Conservation (phyloP, 1,140 invertebrate genomes). For the Heliconius hewitsoni region DNA sequence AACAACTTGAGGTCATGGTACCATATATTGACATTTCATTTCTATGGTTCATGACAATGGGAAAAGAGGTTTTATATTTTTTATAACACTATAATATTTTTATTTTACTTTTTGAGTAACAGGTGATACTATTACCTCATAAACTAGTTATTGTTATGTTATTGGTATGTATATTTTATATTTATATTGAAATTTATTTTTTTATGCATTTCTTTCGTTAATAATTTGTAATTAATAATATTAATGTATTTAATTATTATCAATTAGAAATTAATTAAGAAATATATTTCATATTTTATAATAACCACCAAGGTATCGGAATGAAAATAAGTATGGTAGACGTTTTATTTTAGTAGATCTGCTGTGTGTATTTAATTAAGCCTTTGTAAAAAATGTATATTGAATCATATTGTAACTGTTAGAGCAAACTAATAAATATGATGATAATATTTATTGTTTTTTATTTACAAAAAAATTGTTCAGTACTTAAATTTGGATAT, state of each 20-base stretch:
- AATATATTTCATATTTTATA: not conserved
- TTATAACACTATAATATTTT: not conserved
- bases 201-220: not conserved
- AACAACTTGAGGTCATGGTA: not conserved
- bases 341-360: conserved; percentile 2
- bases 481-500: too few species aligned
- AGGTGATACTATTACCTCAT: conserved; percentile 26
- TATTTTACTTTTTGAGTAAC: not conserved
- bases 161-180: conserved; percentile 17
- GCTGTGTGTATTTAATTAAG: not conserved
- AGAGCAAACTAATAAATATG: conserved; percentile 14
- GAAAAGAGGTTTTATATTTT: conserved; percentile 7
- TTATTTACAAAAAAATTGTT: not conserved
- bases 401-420: conserved; percentile 11
- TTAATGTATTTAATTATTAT: too few species aligned
- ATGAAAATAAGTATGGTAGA: conserved; percentile 4
- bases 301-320: not conserved
- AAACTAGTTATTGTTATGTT: not conserved
- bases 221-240: too few species aligned
- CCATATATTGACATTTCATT: not conserved
- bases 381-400: conserved; percentile 12
- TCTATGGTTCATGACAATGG: not conserved
- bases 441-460: not conserved
- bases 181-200: conserved; percentile 4
- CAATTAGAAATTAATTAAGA: not conserved